Evolutionary conservation across 2,888 invertebrate species (phyloP), one percentile per base, ranked within the genome.

Genomic region (Ypsolopha scabrella): DNA sequence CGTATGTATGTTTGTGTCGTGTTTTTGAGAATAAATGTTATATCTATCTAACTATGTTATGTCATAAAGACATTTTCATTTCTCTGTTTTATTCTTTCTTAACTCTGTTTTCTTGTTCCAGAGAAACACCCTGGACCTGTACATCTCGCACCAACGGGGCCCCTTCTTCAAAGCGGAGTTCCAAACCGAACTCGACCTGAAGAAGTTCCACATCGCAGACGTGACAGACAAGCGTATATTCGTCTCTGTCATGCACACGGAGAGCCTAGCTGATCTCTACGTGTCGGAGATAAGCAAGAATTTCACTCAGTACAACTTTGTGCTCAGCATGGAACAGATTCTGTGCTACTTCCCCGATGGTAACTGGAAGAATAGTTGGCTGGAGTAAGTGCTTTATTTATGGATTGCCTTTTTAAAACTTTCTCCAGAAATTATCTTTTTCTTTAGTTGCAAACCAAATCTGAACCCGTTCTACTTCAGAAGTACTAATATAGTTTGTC

Each of bases 261-360:
- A 92, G 55, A 88, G 88, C 10, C 70, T 90, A 24, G 91, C 94
- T 4, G 91, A 96, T 73, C 87, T 97, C 52, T 97, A 96, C 66
- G 92, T 95, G 50, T 95, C 95, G 0, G 93, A 93, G 68, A 81
- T 88, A 55, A 87, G 88, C 68, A 87, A 89, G 58, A 88, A 91
- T 52, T 89, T 88, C 54, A 87, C 87, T 3, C 89, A 90, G 56
- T 88, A 92, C 61, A 89, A 89, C 63, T 97, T 96, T 67, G 90
- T 92, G 0, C 75, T 94, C 55, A 96, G 96, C 6, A 79, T 97
- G 57, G 92, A 93, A 62, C 90, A 92, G 61, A 90, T 97, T 50
- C 87, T 97, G 60, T 94, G 93, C 61, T 95, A 93, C 72, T 94
- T 95, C 70, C 95, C 95, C 0, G 92, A 93, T 65, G 89, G 88